phyloP scores from a whole-genome alignment of 2,797 vertebrate genomes.

The Acanthiza pusilla region DNA sequence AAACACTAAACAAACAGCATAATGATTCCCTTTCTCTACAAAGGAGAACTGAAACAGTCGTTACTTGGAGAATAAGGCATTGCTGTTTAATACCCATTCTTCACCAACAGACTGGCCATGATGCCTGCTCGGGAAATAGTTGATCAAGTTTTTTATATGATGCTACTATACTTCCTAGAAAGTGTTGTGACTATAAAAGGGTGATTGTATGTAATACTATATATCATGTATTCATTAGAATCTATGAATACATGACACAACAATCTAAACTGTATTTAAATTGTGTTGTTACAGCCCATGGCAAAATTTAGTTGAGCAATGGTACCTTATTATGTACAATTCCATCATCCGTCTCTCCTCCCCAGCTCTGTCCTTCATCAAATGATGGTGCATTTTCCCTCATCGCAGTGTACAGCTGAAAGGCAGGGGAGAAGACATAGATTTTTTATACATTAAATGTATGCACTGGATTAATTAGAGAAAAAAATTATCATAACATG shows the following conservation, averaged over 20 bases:
- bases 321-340: constrained; percentile 87
- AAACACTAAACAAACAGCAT: neutral
- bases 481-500: neutral
- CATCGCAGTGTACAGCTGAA: constrained; percentile 64
- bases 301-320: neutral
- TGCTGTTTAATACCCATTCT: neutral
- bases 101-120: neutral
- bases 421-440: neutral
- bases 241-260: neutral
- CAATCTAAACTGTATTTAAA: neutral
- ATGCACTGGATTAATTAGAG: neutral
- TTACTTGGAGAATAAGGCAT: neutral
- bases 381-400: constrained; percentile 81
- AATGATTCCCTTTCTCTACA: neutral
- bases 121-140: neutral
- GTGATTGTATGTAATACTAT: too few species aligned
- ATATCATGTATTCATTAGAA: neutral
- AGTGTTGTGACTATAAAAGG: neutral
- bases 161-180: neutral
- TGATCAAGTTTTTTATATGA: neutral
- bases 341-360: constrained; percentile 82
- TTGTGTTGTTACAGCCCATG: neutral
- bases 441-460: neutral
- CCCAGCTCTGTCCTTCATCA: constrained; percentile 80
- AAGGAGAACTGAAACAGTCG: neutral